A percentile compares a stretch with the other conserved stretches of the same genome.
These are phyloP conservation scores for Griposia aprilina DNA, from an alignment of 2,888 invertebrate genomes.

Conservation along the genomic window DNA sequence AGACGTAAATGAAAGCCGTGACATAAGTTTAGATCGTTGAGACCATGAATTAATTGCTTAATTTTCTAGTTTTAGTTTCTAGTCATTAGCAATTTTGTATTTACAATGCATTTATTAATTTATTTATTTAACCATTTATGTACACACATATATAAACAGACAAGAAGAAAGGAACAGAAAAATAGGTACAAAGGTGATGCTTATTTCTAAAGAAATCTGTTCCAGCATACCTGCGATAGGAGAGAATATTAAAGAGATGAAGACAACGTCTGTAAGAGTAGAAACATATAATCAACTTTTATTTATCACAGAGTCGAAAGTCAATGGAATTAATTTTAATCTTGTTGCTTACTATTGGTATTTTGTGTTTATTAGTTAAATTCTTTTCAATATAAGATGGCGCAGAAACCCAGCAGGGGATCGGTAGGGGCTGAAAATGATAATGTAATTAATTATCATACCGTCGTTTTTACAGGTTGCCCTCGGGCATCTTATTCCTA, in stretches of 20 bases:
- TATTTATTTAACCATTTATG: too few species aligned
- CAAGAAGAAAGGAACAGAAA: too few species aligned
- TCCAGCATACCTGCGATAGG: too few species aligned
- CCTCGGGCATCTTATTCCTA: background rate
- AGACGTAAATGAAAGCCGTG: slow-evolving; percentile 58
- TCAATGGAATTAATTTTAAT: background rate
- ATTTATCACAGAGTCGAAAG: background rate
- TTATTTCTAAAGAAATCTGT: too few species aligned
- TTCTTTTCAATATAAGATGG: background rate
- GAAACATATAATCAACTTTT: background rate
- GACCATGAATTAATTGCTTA: slow-evolving; percentile 44
- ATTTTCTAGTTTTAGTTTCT: slow-evolving; percentile 37
- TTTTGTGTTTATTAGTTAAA: background rate
- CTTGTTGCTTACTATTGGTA: background rate
- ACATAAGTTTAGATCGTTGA: slow-evolving; percentile 46
- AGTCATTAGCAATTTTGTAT: slow-evolving; percentile 24
- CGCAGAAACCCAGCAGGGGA: background rate
- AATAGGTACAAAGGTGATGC: too few species aligned
- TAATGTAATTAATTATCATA: slow-evolving; percentile 23
- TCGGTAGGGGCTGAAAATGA: slow-evolving; percentile 6
- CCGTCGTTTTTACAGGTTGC: background rate
- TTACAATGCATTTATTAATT: slow-evolving; percentile 16
- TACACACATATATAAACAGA: too few species aligned
- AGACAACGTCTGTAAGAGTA: too few species aligned
- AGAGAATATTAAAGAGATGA: too few species aligned